Evolutionary conservation across 2,113 vertebrate species (phyloP).

Genomic region (Ahaetulla prasina): DNA sequence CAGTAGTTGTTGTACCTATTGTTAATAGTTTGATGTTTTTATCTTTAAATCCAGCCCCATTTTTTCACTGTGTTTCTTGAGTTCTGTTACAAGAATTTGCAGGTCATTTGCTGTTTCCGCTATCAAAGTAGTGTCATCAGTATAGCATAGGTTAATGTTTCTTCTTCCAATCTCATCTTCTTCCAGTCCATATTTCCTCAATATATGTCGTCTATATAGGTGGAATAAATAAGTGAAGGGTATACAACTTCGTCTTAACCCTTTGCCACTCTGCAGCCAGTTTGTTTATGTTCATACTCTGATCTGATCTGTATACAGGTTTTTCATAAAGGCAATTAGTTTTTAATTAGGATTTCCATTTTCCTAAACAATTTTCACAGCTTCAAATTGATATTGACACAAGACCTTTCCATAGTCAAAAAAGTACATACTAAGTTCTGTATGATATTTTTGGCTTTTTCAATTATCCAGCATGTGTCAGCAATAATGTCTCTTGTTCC

Average conservation of each 20-base stretch:
- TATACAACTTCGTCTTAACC: not conserved
- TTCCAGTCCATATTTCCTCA: not conserved
- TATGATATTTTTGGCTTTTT: not conserved
- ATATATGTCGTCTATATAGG: not conserved
- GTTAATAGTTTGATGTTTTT: not conserved
- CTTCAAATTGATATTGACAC: not conserved
- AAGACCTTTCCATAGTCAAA: not conserved
- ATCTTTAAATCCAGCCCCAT: not conserved
- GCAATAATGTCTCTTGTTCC: not conserved
- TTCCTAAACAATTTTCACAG: not conserved
- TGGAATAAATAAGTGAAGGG: not conserved
- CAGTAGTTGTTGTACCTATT: not conserved
- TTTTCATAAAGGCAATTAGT: not conserved
- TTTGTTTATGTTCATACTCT: not conserved
- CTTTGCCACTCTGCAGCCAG: not conserved
- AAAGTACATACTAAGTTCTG: not conserved
- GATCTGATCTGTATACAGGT: not conserved
- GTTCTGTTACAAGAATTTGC: not conserved
- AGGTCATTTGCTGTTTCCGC: not conserved
- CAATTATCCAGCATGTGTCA: not conserved
- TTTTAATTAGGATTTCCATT: not conserved
- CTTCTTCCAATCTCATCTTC: not conserved
- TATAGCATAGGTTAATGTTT: not conserved
- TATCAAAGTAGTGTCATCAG: not conserved
- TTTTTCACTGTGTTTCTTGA: not conserved